These are phyloP conservation scores for Strigamia transsilvanica DNA, from an alignment of 2,888 invertebrate species.

Conservation along the genomic window DNA sequence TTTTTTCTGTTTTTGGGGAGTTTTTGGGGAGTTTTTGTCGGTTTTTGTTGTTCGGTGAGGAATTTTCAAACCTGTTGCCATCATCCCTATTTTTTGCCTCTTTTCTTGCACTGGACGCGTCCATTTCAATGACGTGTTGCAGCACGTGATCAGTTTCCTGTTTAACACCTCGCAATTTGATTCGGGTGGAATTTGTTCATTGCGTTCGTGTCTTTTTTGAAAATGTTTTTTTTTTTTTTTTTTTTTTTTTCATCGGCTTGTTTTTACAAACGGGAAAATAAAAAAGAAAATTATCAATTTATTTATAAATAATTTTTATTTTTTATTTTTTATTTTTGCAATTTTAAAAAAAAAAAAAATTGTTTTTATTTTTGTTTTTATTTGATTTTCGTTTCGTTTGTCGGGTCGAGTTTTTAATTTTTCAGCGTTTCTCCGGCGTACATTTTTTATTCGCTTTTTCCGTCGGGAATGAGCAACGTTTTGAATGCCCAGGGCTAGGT, in stretches of 20 bases:
- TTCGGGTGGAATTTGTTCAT: conserved; percentile 7
- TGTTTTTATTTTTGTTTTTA: no score
- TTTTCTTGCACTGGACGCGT: neutral
- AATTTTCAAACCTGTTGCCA: neutral
- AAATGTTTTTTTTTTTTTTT: neutral
- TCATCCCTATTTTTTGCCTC: neutral
- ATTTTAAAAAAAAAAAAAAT: no score
- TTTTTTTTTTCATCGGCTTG: no score
- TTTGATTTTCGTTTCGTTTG: neutral
- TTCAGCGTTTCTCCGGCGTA: neutral
- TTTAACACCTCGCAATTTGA: conserved; percentile 42
- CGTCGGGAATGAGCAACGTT: conserved; percentile 18
- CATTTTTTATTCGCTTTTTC: neutral
- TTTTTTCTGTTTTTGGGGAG: neutral
- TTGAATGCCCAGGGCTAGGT: neutral
- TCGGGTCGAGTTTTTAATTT: neutral
- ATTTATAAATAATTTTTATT: no score
- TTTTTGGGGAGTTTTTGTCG: neutral
- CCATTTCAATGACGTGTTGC: conserved; percentile 23
- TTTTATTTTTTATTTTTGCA: no score
- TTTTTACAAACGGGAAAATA: no score
- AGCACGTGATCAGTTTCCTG: conserved; percentile 18
- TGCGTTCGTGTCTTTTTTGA: neutral
- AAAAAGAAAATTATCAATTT: neutral
- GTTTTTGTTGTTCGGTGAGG: neutral